phyloP scores from a whole-genome alignment of 2,797 vertebrate species.

The Anisognathus igniventris region DNA sequence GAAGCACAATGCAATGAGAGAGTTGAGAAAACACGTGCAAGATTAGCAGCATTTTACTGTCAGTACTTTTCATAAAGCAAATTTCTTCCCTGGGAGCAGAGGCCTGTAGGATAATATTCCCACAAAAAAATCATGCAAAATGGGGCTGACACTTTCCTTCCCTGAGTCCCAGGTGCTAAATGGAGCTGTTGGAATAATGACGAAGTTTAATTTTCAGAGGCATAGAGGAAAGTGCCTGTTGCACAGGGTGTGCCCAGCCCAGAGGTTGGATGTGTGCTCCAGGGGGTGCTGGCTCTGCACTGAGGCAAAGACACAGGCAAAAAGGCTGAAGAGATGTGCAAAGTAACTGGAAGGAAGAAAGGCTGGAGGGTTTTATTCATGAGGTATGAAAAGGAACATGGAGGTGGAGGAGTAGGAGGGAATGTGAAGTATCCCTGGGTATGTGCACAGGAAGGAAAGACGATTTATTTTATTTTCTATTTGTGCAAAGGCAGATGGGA shows the following conservation, averaged over 20 bases:
- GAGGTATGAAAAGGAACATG: conserved; percentile 43
- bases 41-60: background rate
- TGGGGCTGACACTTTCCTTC: background rate
- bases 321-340: background rate
- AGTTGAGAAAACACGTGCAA: background rate
- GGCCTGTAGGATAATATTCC: background rate
- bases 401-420: conserved; percentile 57
- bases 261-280: background rate
- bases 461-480: background rate
- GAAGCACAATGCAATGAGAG: background rate
- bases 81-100: background rate
- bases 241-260: background rate
- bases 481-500: background rate
- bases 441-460: conserved; percentile 1
- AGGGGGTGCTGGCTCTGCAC: background rate
- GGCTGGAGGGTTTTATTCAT: conserved; percentile 48
- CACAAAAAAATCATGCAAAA: background rate
- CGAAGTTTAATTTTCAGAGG: background rate
- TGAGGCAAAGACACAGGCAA: background rate
- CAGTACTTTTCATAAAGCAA: background rate
- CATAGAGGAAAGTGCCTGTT: background rate
- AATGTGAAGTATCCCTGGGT: conserved; percentile 39
- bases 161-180: background rate
- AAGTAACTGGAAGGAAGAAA: background rate
- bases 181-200: background rate